A percentile compares a stretch with the other conserved stretches of the same genome.
phyloP scores from a whole-genome alignment of 2,113 vertebrate species.

The Cavia aperea region DNA sequence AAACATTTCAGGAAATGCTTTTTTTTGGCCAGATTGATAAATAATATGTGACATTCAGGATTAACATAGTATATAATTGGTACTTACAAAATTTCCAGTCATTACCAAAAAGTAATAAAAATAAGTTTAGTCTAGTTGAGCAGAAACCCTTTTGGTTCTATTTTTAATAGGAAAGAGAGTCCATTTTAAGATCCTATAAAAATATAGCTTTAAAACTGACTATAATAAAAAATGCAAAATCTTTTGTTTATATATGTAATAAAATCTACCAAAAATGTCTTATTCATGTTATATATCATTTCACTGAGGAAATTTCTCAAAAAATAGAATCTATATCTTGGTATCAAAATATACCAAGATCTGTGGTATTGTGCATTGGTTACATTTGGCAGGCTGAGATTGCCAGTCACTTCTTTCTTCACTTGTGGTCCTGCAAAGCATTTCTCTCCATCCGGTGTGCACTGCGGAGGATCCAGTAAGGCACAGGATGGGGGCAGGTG shows the following conservation, averaged over 20 bases:
- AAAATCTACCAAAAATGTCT: background rate
- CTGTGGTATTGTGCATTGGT: background rate
- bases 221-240: background rate
- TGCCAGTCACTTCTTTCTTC: background rate
- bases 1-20: slow-evolving; percentile 5
- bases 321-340: background rate
- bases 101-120: background rate
- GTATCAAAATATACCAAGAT: background rate
- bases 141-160: background rate
- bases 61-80: slow-evolving; percentile 16
- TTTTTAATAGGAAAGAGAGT: slow-evolving; percentile 17
- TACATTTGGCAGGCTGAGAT: background rate
- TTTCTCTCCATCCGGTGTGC: background rate
- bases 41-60: slow-evolving; percentile 14
- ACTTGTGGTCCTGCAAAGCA: background rate
- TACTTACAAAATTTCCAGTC: slow-evolving; percentile 4
- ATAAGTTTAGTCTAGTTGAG: background rate
- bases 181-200: background rate
- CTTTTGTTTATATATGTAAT: background rate
- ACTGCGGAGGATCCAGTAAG: background rate
- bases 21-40: slow-evolving; percentile 18
- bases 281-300: background rate
- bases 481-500: background rate
- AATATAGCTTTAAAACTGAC: background rate
- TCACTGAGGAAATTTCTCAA: slow-evolving; percentile 4